phyloP scores from a whole-genome alignment of 2,797 vertebrate genomes.

The Poeciliopsis paucimaculata region DNA sequence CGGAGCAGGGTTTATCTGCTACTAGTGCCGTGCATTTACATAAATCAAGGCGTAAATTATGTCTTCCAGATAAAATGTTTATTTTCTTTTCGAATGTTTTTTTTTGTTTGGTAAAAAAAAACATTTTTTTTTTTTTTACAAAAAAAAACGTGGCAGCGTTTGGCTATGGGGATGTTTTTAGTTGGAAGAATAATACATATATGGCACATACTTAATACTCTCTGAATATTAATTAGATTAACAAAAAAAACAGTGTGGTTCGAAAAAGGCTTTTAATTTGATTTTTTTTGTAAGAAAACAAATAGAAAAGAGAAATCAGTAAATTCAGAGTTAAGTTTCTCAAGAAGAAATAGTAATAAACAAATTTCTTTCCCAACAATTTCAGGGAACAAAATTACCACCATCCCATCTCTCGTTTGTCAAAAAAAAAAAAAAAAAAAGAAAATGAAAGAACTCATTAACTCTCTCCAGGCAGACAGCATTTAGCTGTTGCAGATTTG shows the following conservation, averaged over 20 bases:
- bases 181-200: neutral
- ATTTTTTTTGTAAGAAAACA: neutral
- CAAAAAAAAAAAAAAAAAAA: neutral
- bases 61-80: neutral
- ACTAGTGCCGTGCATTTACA: neutral
- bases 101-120: too few species aligned
- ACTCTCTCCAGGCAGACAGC: too few species aligned
- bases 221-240: neutral
- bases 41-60: neutral
- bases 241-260: neutral
- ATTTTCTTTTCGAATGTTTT: neutral
- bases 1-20: neutral
- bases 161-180: neutral
- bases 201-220: neutral
- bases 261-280: neutral
- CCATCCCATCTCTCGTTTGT: too few species aligned
- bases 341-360: neutral
- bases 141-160: neutral
- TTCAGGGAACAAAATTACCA: too few species aligned
- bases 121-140: too few species aligned
- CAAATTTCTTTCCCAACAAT: neutral
- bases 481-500: too few species aligned
- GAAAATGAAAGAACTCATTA: slow-evolving; percentile 17
- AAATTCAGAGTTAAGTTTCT: neutral
- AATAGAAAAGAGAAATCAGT: neutral